Percentiles rank a stretch among this genome's conserved stretches.
These are phyloP conservation scores for Nibea coibor DNA, from an alignment of 2,113 vertebrate genomes.

Conservation along the genomic window DNA sequence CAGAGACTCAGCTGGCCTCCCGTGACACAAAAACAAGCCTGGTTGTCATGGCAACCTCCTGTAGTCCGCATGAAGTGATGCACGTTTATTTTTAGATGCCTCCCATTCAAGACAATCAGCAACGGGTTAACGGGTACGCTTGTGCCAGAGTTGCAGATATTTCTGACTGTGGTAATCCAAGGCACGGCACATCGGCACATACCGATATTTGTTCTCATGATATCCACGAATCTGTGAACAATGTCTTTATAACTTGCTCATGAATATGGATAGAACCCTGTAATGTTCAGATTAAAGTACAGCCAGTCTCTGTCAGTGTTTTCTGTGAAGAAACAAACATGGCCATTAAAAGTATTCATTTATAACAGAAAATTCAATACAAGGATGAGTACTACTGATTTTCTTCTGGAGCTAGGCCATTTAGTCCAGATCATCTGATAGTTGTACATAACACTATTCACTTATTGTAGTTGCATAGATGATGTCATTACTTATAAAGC, in stretches of 20 bases:
- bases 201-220: neutral
- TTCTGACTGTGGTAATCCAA: conserved; percentile 27
- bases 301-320: neutral
- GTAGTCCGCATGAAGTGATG: conserved; percentile 74
- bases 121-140: conserved; percentile 72
- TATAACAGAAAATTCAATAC: neutral
- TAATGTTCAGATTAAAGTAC: neutral
- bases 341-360: neutral
- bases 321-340: neutral
- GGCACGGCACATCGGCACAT: neutral
- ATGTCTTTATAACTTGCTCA: conserved; percentile 17
- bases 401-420: neutral
- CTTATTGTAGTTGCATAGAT: neutral
- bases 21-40: conserved; percentile 80
- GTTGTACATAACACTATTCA: neutral
- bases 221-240: neutral
- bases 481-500: neutral
- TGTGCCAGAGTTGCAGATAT: conserved; percentile 48
- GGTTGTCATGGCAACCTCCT: conserved; percentile 81
- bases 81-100: conserved; percentile 82
- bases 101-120: conserved; percentile 69
- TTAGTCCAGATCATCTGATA: too few species aligned
- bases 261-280: neutral
- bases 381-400: neutral
- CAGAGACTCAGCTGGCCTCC: conserved; percentile 75